These are phyloP conservation scores for Calycopis cecrops DNA, from an alignment of 1,140 invertebrate species.

Conservation along the genomic window DNA sequence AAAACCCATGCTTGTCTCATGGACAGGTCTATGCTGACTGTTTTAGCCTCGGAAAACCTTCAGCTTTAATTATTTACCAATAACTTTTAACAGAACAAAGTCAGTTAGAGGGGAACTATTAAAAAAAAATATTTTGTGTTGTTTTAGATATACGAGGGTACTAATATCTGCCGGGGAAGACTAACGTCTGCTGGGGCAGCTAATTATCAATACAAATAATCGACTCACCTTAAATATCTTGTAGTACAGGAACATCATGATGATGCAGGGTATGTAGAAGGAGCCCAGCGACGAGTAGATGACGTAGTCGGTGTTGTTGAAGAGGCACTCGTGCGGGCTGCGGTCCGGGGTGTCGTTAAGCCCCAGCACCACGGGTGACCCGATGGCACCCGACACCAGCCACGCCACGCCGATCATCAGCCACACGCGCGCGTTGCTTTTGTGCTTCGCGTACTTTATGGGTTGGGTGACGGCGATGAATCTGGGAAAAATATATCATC, in stretches of 20 bases:
- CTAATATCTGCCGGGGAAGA: no score
- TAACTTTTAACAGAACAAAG: no score
- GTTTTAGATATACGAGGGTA: no score
- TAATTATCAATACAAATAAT: no score
- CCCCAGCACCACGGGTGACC: conserved; percentile 96
- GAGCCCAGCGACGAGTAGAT: conserved; percentile 97
- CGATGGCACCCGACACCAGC: conserved; percentile 96
- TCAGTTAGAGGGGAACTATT: no score
- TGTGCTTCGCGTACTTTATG: conserved; percentile 99
- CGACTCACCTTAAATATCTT: conserved; percentile 55
- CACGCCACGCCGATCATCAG: conserved; percentile 96
- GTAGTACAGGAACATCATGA: conserved; percentile 62
- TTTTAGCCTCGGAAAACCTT: no score
- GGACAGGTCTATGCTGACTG: no score
- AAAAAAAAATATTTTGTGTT: no score
- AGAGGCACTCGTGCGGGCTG: conserved; percentile 88
- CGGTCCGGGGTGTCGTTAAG: conserved; percentile 92
- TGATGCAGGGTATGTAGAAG: conserved; percentile 98
- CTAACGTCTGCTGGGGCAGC: no score
- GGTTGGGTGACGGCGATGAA: conserved; percentile 99
- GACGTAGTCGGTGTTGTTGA: conserved; percentile 98
- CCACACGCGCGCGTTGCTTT: conserved; percentile 96
- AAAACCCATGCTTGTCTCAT: no score
- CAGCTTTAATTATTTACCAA: no score
- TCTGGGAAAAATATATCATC: conserved; percentile 74